Evolutionary conservation across 2,888 invertebrate genomes (phyloP), one percentile per base, ranked within the genome.

Genomic region (Watsonalla cultraria): DNA sequence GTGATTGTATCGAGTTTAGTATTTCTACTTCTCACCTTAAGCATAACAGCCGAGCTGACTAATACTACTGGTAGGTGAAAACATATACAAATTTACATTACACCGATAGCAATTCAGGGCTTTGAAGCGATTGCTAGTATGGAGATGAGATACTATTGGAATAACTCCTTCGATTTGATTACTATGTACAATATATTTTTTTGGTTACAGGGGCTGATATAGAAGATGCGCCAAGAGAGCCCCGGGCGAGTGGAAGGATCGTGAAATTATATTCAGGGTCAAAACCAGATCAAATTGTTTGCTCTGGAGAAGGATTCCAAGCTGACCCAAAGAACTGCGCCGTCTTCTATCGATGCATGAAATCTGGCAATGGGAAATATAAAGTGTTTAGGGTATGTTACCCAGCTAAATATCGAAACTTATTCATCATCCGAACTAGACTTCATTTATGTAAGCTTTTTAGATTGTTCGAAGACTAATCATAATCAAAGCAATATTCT

Each of bases 311-410:
- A 80, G 96, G 96, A 24, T 95, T 95, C 61, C 92, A 93, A 75
- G 91, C 92, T 0, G 95, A 96, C 76, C 92, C 93, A n/a, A 75
- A 76, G n/a, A 92, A 95, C 72, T 96, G 96, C 73, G 90, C 91
- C 51, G 86, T 92, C 52, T 96, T 96, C 83, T 96, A 96, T 76
- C 92, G 96, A 70, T 96, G 96, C 66, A 92, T 95, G 14, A 90
- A 92, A 66, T 92, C 92, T 72, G 92, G 92, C 55, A 85, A 85
- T 55, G 88, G 89, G 47, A 89, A 84, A 62, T 90, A 92, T 59
- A 92, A 92, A 7, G 90, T 93, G 11, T 94, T 92, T 64, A 85
- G 90, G 67, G 90, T 91, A 72, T 78, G 76, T 52, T 45, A 33
- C 34, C n/a, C n/a, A n/a, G n/a, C n/a, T n/a, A n/a, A n/a, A n/a